A percentile compares a stretch with the other conserved stretches of the same genome.
Conservation (phyloP, 2,113 vertebrate genomes). For the Orycteropus afer region DNA sequence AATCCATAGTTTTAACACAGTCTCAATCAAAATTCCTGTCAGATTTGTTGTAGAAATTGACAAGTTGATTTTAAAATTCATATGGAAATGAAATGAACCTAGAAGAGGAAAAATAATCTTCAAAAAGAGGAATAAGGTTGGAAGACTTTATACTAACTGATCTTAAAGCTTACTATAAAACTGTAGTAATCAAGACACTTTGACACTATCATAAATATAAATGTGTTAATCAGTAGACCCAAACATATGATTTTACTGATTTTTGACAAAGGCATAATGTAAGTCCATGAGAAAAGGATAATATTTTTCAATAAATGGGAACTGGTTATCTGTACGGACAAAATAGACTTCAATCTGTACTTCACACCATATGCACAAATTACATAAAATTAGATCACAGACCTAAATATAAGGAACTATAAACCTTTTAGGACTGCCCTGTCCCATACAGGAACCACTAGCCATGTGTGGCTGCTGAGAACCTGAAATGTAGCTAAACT, state of each 20-base stretch:
- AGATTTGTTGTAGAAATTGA: constrained; percentile 12
- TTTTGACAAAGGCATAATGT: not conserved
- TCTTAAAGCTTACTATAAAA: constrained; percentile 9
- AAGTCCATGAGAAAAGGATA: not conserved
- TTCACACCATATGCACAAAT: not conserved
- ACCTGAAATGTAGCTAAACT: not conserved
- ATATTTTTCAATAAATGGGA: not conserved
- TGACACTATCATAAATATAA: not conserved
- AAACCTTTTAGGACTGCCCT: not conserved
- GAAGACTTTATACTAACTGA: not conserved
- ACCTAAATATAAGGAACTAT: not conserved
- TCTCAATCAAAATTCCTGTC: not conserved
- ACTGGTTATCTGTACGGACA: not conserved
- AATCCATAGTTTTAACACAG: not conserved
- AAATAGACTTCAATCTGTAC: not conserved
- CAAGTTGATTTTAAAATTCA: not conserved
- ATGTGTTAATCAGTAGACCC: not conserved
- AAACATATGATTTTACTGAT: not conserved
- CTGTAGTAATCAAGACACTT: not conserved
- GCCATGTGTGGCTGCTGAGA: not conserved
- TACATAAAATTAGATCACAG: not conserved
- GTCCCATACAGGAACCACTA: not conserved
- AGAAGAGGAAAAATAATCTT: not conserved
- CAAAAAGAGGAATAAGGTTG: not conserved
- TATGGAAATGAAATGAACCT: constrained; percentile 24